Conservation (phyloP, 1,140 invertebrate species). For the Lepidostoma basale region DNA sequence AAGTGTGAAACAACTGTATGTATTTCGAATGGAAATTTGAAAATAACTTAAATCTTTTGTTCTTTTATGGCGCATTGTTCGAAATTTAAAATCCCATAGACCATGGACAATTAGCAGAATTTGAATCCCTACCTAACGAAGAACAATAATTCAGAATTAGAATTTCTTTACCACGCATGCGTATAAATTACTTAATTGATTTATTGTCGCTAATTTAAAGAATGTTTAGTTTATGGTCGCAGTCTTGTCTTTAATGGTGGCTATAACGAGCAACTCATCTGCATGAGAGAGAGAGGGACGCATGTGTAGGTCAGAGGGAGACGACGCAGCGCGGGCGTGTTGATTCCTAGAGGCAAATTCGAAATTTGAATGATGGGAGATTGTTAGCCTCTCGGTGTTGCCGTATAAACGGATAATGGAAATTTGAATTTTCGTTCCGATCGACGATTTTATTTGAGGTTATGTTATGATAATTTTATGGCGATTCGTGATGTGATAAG, state of each 20-base stretch:
- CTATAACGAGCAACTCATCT: conserved; percentile 37
- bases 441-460: conserved; percentile 15
- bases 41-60: no score
- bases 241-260: conserved; percentile 40
- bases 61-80: no score
- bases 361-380: conserved; percentile 16
- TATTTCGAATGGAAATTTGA: no score
- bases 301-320: background rate
- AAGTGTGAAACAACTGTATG: no score
- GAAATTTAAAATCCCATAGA: no score
- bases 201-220: conserved; percentile 43
- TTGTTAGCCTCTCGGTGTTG: background rate
- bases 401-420: background rate
- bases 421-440: conserved; percentile 20
- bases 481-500: conserved; percentile 9
- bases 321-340: background rate
- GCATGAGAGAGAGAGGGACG: conserved; percentile 8
- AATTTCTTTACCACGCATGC: conserved; percentile 4
- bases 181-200: conserved; percentile 43
- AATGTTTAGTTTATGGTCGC: conserved; percentile 44
- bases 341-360: background rate
- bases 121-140: no score
- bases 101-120: no score
- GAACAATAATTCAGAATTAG: no score
- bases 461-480: conserved; percentile 16